Base-by-base conservation (phyloP, 2,888 invertebrate species). In the Tachystola acroxantha region DNA sequence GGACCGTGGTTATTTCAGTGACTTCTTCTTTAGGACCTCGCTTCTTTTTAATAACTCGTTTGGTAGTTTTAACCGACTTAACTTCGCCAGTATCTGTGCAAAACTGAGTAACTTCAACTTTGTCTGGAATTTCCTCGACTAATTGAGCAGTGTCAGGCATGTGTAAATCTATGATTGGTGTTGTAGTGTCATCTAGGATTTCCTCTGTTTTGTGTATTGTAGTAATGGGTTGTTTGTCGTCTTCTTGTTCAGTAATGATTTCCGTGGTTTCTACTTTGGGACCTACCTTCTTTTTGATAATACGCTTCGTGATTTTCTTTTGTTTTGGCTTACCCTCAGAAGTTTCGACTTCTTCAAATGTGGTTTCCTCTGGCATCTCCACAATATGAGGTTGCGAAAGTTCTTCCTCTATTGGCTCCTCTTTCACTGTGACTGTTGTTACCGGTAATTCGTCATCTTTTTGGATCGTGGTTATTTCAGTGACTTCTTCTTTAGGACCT, bases 261-360 rank as follows among this genome's bases (percentile, higher is more conserved):
- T 50, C 19, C 13, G 51, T 56, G 0, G 49, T 60, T 57, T 57
- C 45, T 25, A 71, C 37, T 46, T 57, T 46, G 4, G 60, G 40
- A 41, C 64, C 64, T 28, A 41, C 45, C 25, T 59, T 60, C 41
- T 61, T 64, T 39, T 63, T 67, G 9, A 69, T 58, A 0, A 48
- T 48, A 2, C 66, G 40, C 38, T 57, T 63, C 32, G 57, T 61
- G 5, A 54, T 43, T 2, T 48, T 71, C 39, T 50, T 63, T 36
- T 49, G 53, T 7, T 39, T 43, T 1, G 41, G 49, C 56, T 53
- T 57, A 47, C 58, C 56, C 12, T 57, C 55, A 0, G 48, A 46
- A 5, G 48, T 36, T 4, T 69, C 57, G 0, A 69, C 50, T 40
- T 85, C 82, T 41, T 79, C 70, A 3, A 66, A 46, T 0, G 53